Base-by-base conservation (phyloP, 2,888 invertebrate genomes). In the Aspidapion aeneum region DNA sequence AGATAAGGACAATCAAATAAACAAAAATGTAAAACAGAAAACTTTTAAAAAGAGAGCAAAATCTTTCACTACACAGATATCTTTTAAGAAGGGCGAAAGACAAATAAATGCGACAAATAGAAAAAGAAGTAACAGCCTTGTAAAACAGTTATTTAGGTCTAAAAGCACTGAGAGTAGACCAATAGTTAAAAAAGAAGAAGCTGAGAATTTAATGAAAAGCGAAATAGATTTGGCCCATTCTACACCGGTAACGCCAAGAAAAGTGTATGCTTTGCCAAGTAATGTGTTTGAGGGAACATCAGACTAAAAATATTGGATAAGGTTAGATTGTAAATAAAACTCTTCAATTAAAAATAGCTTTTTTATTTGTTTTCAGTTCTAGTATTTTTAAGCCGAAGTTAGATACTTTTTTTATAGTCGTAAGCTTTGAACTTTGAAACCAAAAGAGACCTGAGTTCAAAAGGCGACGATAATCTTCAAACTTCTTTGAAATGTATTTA, bases 211-310 rank as follows among this genome's bases (percentile, higher is more conserved):
- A 19, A 48, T 70, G 9, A 55, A 64, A 59, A 62, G 66, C 21
- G 68, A 69, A 54, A 51, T 55, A 22, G 63, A 63, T 19, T 62
- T 69, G 19, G 56, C 66, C n/a, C 62, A 66, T 61, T 71, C 70
- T 12, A 71, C 70, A 3, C 70, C 70, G 18, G 63, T 71, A 18
- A 54, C 59, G 3, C 7, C 66, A 1, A 60, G 68, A 55, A 70
- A 67, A 22, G 35, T 35, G 35, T 35, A 35, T 35, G 35, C 12
- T 35, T 35, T 35, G 35, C 35, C 35, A 35, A 35, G 12, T 35
- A 35, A 35, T 35, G 35, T 35, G 5, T 35, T 35, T 35, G 35
- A n/a, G n/a, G n/a, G n/a, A n/a, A n/a, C 35, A 35, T 35, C 35
- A 35, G 35, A 35, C 35, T n/a, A n/a, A n/a, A n/a, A n/a, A n/a